These are phyloP conservation scores for Leucoraja erinaceus DNA, from an alignment of 2,113 vertebrate genomes.

Conservation along the genomic window DNA sequence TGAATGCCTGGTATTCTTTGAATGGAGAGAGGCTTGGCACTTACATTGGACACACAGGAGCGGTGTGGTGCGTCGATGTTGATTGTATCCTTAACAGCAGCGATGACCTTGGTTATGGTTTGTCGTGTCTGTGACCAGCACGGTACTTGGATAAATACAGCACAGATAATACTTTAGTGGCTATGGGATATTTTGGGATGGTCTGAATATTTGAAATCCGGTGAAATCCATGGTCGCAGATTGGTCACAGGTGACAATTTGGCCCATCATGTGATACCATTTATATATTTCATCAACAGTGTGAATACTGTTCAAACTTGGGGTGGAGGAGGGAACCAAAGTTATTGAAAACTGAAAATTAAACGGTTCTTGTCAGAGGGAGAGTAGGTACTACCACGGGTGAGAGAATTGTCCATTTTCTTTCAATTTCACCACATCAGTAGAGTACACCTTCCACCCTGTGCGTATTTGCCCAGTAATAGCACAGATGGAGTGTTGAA, in stretches of 20 bases:
- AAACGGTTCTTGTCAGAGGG: too few species aligned
- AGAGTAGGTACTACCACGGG: not conserved
- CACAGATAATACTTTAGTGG: too few species aligned
- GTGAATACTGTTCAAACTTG: not conserved
- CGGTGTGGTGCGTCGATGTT: slow-evolving; percentile 92
- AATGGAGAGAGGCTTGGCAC: slow-evolving; percentile 90
- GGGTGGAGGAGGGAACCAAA: not conserved
- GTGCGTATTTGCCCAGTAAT: too few species aligned
- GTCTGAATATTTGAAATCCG: too few species aligned
- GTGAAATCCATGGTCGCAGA: too few species aligned
- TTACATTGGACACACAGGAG: slow-evolving; percentile 90
- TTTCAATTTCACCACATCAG: not conserved
- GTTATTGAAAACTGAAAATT: not conserved
- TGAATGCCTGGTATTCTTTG: slow-evolving; percentile 92
- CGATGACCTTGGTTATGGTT: not conserved
- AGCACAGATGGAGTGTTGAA: not conserved
- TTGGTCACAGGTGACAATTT: too few species aligned
- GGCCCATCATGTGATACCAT: not conserved
- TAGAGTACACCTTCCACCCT: too few species aligned
- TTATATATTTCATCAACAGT: not conserved
- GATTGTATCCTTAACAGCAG: slow-evolving; percentile 83
- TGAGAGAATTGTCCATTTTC: not conserved
- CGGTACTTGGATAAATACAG: not conserved
- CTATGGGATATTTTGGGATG: too few species aligned
- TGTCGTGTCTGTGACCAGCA: not conserved